Base-by-base conservation (phyloP, 2,797 vertebrate genomes). In the Mico argentatus region DNA sequence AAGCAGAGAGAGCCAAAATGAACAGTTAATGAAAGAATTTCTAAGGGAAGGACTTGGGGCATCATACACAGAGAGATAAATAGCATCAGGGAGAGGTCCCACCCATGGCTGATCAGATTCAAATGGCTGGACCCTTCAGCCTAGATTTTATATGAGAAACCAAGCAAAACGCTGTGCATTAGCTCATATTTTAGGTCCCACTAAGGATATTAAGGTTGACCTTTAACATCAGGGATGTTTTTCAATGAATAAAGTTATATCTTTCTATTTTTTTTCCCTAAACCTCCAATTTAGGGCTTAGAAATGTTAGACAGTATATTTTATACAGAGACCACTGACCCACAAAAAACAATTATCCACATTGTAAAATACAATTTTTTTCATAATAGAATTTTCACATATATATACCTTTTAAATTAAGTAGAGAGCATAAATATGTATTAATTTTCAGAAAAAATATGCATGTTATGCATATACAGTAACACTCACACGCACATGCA, bases 11-110 rank as follows among this genome's bases (percentile, higher is more conserved):
- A 88, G 59, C 57, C 39, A 76, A 94, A 96, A 97, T 96, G 87
- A 94, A 95, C 72, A 95, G 91, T 55, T 96, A 94, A 96, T 95
- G 93, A 96, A 95, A 97, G 61, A 94, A 96, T 92, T 92, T 95
- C 76, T 85, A 88, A 55, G 77, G 33, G 30, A 94, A 90, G 76
- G 61, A 84, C 57, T 59, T 82, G 67, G 20, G 17, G 4, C 46
- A 30, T 95, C 75, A n/a, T 33, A 79, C 17, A 87, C 52, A 27
- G 91, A 55, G 72, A 96, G 82, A 97, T 87, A 46, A 95, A 94
- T 88, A 96, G 50, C 44, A 61, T 30, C 24, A 24, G 10, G 2
- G n/a, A 17, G 10, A 33, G 30, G 19, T 41, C 46, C 39, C 84
- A 14, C 33, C 48, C 50, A n/a, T 27, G 48, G n/a, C 8, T 57